Conservation (phyloP, 1,140 invertebrate genomes). For the Antheraea pernyi region DNA sequence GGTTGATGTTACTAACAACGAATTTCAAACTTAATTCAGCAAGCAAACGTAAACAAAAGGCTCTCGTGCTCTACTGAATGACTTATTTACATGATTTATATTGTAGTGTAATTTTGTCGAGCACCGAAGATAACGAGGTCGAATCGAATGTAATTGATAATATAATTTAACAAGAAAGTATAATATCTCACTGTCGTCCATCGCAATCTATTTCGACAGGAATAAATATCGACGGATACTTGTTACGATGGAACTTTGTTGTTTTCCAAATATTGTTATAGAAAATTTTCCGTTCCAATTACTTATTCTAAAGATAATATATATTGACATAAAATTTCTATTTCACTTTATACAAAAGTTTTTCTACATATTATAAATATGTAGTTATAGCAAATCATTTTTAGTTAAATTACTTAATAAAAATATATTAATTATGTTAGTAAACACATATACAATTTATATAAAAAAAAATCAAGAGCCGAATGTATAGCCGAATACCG, state of each 20-base stretch:
- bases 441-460: too few species aligned
- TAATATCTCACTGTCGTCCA: slow-evolving; percentile 63
- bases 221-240: slow-evolving; percentile 63
- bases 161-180: slow-evolving; percentile 70
- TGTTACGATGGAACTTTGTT: slow-evolving; percentile 49
- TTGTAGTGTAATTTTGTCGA: slow-evolving; percentile 21
- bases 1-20: not conserved
- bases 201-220: slow-evolving; percentile 57
- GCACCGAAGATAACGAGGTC: slow-evolving; percentile 38
- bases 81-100: slow-evolving; percentile 22
- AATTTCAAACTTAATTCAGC: not conserved
- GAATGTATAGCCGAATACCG: too few species aligned
- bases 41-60: slow-evolving; percentile 1
- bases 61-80: not conserved
- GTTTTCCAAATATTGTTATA: slow-evolving; percentile 36
- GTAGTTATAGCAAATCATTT: too few species aligned
- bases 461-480: too few species aligned
- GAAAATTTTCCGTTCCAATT: slow-evolving; percentile 9
- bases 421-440: too few species aligned
- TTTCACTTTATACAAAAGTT: too few species aligned
- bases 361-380: too few species aligned
- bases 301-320: not conserved
- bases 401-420: too few species aligned
- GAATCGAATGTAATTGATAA: slow-evolving; percentile 59
- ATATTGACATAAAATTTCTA: too few species aligned